These are phyloP conservation scores for Psilopogon haemacephalus DNA, from an alignment of 2,113 vertebrate species.

Conservation along the genomic window DNA sequence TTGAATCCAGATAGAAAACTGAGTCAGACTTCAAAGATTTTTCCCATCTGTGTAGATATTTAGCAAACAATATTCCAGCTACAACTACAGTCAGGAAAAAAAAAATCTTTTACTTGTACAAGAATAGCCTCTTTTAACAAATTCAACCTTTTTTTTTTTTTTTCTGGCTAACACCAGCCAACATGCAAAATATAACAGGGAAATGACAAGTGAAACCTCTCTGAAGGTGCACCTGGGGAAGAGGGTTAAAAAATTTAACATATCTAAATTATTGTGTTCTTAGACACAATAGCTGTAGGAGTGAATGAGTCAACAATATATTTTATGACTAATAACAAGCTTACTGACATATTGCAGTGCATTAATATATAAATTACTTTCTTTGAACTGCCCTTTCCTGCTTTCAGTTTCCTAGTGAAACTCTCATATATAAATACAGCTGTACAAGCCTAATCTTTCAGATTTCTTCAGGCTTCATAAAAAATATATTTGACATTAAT, in stretches of 20 bases:
- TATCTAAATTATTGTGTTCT: background rate
- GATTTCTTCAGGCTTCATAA: background rate
- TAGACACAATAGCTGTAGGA: background rate
- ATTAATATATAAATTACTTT: slow-evolving; percentile 32
- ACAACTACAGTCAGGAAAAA: background rate
- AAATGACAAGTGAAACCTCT: background rate
- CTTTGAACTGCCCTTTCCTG: background rate
- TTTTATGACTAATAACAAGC: slow-evolving; percentile 25
- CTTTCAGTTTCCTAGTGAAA: background rate
- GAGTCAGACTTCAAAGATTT: background rate
- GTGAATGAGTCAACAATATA: background rate
- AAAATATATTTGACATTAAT: slow-evolving; percentile 5
- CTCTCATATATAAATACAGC: slow-evolving; percentile 4
- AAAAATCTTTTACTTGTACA: background rate
- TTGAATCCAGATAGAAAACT: background rate
- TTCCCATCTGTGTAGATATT: background rate
- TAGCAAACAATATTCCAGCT: background rate
- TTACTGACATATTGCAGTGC: background rate
- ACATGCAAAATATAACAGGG: background rate
- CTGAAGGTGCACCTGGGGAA: background rate
- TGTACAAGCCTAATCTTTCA: background rate
- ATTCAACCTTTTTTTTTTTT: background rate
- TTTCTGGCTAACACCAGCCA: background rate
- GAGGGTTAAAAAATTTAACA: background rate
- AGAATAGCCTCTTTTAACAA: background rate